Base-by-base conservation (phyloP, 2,888 invertebrate species). In the Tricholauxania praeusta region DNA sequence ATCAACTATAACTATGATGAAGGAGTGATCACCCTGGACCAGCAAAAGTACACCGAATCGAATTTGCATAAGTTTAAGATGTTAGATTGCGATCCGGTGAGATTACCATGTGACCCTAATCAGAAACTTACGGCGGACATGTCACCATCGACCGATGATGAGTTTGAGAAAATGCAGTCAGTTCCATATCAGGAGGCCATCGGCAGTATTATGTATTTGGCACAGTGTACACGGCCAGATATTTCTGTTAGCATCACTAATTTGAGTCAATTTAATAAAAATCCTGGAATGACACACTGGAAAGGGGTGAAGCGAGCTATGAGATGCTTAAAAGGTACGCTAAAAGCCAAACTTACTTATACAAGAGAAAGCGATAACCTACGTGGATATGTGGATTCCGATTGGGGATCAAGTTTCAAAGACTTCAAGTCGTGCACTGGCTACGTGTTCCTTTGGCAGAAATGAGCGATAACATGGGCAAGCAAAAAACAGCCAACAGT, bases 41-140 rank as follows among this genome's bases (percentile, higher is more conserved):
- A 28, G 28, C 28, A 28, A 28, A 28, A 28, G 28, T 28, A 28
- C 28, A 28, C 28, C 28, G 28, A 28, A 28, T 28, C 28, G 28
- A 28, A 4, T 28, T 28, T 28, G 28, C 28, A 4, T 0, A 4
- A 28, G 28, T 28, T 28, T 28, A 67, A 67, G 14, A 67, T 67
- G 55, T 67, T 67, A 39, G 66, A 67, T 39, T 67, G 55, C 19
- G 55, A 67, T 55, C 55, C 66, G 17, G 14, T 55, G 17, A 39
- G 12, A 55, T 32, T 55, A 55, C 67, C 55, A 32, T 49, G 51
- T 22, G 69, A 75, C 60, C 51, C 71, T 22, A 74, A 73, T 60
- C 73, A 73, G 28, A 74, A 72, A 39, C 47, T 78, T 15, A 59
- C 72, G 1, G 32, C n/a, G 17, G 57, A 63, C n/a, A 76, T 74